Evolutionary conservation across 2,888 invertebrate genomes (phyloP).

Genomic region (Acholoe squamosa): DNA sequence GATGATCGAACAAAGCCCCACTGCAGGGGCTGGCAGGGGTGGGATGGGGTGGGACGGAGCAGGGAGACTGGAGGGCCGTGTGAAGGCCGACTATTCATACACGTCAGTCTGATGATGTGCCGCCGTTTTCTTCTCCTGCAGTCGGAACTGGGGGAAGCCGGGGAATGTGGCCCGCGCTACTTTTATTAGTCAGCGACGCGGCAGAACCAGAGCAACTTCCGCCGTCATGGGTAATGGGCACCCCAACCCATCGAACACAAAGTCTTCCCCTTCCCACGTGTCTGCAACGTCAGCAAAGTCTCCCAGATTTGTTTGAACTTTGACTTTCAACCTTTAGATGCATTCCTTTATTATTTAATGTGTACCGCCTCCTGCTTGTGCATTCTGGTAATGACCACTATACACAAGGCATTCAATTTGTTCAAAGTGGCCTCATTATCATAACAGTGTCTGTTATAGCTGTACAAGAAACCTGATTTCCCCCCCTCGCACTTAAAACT

Average conservation of each 20-base stretch:
- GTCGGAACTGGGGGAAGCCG: neutral
- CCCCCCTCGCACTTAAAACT: too few species aligned
- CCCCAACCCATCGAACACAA: neutral
- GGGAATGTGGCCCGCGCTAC: constrained; percentile 29
- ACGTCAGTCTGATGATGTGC: constrained; percentile 21
- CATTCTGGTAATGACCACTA: too few species aligned
- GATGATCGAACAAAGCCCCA: constrained; percentile 53
- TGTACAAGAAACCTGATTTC: too few species aligned
- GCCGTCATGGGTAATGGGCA: neutral
- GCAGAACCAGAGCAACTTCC: neutral
- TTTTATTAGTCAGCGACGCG: constrained; percentile 37
- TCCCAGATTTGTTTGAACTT: too few species aligned
- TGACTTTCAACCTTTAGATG: too few species aligned
- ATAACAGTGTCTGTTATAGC: too few species aligned
- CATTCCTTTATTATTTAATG: too few species aligned
- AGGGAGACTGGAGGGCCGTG: neutral
- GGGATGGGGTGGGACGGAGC: neutral
- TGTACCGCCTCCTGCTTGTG: too few species aligned
- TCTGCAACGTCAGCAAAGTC: neutral
- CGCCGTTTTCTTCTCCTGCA: neutral
- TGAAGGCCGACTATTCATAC: constrained; percentile 14
- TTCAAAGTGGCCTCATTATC: too few species aligned
- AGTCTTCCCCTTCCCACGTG: neutral
- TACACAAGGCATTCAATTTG: too few species aligned
- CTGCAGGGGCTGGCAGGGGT: neutral